Conservation (phyloP, 2,797 vertebrate genomes). For the Mormyrops boulengeri region DNA sequence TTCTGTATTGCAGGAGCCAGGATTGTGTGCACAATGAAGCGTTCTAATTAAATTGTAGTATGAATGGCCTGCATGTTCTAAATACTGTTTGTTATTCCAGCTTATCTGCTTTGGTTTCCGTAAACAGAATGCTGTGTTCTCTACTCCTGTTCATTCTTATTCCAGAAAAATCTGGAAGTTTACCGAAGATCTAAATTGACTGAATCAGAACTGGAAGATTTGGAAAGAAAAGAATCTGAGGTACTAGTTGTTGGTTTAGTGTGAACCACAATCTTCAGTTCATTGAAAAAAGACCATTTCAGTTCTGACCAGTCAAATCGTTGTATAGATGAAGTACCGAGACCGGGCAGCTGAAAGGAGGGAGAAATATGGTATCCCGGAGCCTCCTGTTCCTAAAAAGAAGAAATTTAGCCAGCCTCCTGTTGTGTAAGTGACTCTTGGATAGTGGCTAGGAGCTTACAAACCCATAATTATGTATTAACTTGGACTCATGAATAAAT, state of each 20-base stretch:
- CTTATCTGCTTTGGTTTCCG: not conserved
- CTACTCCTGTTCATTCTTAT: not conserved
- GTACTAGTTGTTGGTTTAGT: conserved; percentile 47
- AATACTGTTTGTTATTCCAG: not conserved
- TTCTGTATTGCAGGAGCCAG: not conserved
- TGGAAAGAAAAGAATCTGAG: conserved; percentile 92
- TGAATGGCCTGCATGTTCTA: not conserved
- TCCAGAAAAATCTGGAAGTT: conserved; percentile 95
- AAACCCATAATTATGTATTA: not conserved
- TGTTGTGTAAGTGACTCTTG: conserved; percentile 66
- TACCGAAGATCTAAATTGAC: conserved; percentile 77
- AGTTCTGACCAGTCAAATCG: not conserved
- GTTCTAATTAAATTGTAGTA: not conserved
- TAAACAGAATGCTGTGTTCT: not conserved
- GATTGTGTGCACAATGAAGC: not conserved
- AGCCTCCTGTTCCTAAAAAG: conserved; percentile 91
- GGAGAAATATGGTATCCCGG: conserved; percentile 95
- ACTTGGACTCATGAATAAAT: not conserved
- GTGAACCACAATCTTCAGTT: not conserved
- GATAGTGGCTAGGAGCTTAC: not conserved
- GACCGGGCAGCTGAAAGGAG: conserved; percentile 92
- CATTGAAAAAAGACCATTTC: not conserved
- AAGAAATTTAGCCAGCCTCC: conserved; percentile 86
- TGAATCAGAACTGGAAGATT: conserved; percentile 86
- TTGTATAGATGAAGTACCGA: conserved; percentile 86